Percentiles rank a stretch among this genome's conserved stretches.
phyloP scores from a whole-genome alignment of 2,888 invertebrate species.

The Tanytarsus gracilentus region DNA sequence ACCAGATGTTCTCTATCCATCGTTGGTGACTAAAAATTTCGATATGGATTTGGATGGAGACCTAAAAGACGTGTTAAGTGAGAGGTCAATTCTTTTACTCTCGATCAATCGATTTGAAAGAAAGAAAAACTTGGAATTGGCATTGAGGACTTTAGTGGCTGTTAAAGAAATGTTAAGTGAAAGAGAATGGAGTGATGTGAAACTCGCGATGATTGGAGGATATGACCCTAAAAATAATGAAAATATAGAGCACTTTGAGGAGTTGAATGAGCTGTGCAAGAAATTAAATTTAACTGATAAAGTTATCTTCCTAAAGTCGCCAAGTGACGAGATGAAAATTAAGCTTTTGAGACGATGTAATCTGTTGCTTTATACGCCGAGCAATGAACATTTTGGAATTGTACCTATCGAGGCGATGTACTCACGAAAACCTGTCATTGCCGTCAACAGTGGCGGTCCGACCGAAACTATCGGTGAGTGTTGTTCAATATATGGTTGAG shows the following conservation, averaged over 20 bases:
- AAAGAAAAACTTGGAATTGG: constrained; percentile 88
- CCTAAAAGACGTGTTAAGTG: constrained; percentile 33
- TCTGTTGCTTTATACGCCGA: constrained; percentile 82
- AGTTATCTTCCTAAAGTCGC: constrained; percentile 78
- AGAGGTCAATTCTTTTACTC: constrained; percentile 54
- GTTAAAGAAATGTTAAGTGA: constrained; percentile 49
- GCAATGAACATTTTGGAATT: constrained; percentile 97
- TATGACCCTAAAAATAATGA: constrained; percentile 83
- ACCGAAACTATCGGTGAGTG: constrained; percentile 72
- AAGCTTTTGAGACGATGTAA: constrained; percentile 66
- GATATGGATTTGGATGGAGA: constrained; percentile 44
- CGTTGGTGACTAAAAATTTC: constrained; percentile 72
- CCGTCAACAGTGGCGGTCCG: constrained; percentile 92
- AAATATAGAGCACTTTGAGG: constrained; percentile 76
- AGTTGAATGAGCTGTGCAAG: constrained; percentile 58
- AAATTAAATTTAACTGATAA: constrained; percentile 58
- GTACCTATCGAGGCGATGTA: constrained; percentile 99
- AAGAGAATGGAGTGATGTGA: constrained; percentile 56
- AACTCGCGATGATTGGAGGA: constrained; percentile 90
- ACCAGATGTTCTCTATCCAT: constrained; percentile 87
- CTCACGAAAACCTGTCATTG: constrained; percentile 84
- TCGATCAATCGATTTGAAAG: constrained; percentile 96
- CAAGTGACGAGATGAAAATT: constrained; percentile 75
- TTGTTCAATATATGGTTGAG: too few relatives aligned
- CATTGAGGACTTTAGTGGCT: constrained; percentile 68